Conservation (phyloP, 2,888 invertebrate species). For the Tetanocera ferruginea region DNA sequence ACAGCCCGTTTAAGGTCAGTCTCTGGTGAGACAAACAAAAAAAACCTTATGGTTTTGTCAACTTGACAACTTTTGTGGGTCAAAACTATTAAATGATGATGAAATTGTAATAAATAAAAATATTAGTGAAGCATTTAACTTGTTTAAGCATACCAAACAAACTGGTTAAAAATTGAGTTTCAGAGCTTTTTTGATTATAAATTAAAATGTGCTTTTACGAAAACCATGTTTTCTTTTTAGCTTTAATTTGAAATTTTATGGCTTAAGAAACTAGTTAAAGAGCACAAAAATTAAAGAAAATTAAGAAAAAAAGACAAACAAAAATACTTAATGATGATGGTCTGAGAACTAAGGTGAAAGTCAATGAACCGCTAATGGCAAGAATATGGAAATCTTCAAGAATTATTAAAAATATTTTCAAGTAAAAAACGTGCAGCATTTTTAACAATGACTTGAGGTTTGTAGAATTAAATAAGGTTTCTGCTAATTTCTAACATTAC, state of each 20-base stretch:
- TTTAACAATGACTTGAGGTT: no score
- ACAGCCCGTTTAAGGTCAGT: no score
- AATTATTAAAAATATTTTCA: background rate
- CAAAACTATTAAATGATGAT: background rate
- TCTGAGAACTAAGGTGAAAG: background rate
- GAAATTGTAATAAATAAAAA: background rate
- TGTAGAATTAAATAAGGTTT: no score
- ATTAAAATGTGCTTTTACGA: background rate
- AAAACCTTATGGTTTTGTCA: background rate
- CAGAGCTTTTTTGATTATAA: background rate
- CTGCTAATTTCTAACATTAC: no score
- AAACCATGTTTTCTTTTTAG: no score
- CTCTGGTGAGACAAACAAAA: background rate
- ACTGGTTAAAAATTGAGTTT: background rate
- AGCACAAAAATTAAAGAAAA: background rate
- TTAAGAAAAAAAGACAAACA: background rate
- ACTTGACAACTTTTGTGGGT: constrained; percentile 19
- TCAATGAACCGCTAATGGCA: background rate
- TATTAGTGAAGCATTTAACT: background rate
- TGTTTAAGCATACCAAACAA: background rate
- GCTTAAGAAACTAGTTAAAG: background rate
- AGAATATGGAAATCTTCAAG: background rate
- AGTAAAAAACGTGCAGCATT: background rate
- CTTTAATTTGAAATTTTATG: background rate
- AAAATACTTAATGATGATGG: background rate